Evolutionary conservation across 2,797 vertebrate genomes (phyloP), one percentile per base, ranked within the genome.

Genomic region (Galago senegalensis): DNA sequence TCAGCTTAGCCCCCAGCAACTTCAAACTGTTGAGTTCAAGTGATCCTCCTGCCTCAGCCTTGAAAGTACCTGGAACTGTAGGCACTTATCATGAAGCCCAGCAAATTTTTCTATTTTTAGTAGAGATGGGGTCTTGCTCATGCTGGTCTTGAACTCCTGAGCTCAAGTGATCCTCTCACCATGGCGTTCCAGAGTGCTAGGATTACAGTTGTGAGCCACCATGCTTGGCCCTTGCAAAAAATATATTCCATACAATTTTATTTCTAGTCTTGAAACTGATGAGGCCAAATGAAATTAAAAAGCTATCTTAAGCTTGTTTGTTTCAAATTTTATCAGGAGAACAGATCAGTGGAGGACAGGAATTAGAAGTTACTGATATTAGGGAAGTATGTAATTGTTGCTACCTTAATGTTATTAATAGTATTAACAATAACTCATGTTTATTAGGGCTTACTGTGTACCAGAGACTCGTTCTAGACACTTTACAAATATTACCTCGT

Each of bases 311-410:
- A 97, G 97, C 95, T 95, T 96, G 85, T 97, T 94, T 96, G 93
- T 97, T 96, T 97, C 96, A 92, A 96, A 95, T 97, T 87, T 89
- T 95, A 80, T 95, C 95, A 97, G 93, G 94, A 93, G 94, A 94
- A 85, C 95, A 97, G 43, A 96, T 96, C 46, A 96, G 95, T 95
- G 94, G 92, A 97, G 92, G 82, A 96, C 93, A 97, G 97, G 96
- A 92, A 91, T 97, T 97, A 95, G 94, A 96, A 97, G 97, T 96
- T 92, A 80, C 2, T 82, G 69, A n/a, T 63, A 10, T 89, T 79
- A 93, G 95, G 92, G 95, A 96, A 76, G 63, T 87, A 61, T 61
- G 81, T 43, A 34, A 69, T 75, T 87, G 25, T 93, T 86, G 75
- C 77, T 89, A 16, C 83, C 56, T 81, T 93, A 77, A 40, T 94